Evolutionary conservation across 1,140 invertebrate genomes (phyloP).

Genomic region (Panonychus citri): DNA sequence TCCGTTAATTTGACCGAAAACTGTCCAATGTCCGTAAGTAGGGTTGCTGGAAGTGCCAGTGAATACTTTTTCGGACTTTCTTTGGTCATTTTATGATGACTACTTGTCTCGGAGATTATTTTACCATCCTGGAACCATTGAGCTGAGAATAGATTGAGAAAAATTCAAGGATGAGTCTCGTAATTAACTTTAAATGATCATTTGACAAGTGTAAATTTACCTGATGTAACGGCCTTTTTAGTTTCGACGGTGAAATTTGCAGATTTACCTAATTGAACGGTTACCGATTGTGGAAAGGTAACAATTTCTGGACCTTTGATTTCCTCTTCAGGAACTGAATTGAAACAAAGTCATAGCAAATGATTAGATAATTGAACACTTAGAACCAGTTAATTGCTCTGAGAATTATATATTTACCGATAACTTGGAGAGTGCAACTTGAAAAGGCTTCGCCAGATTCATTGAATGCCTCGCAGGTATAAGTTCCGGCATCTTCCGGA

Average conservation of each 20-base stretch:
- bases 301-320: slow-evolving; percentile 54
- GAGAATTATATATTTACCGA: neutral
- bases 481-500: slow-evolving; percentile 61
- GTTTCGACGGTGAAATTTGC: slow-evolving; percentile 54
- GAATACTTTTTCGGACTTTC: slow-evolving; percentile 50
- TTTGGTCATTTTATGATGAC: slow-evolving; percentile 47
- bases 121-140: slow-evolving; percentile 78
- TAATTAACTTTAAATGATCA: neutral
- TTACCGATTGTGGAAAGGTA: slow-evolving; percentile 68
- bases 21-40: slow-evolving; percentile 58
- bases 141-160: slow-evolving; percentile 18
- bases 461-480: slow-evolving; percentile 80
- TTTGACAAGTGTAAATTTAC: slow-evolving; percentile 21
- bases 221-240: slow-evolving; percentile 39
- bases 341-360: neutral
- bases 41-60: slow-evolving; percentile 43
- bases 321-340: slow-evolving; percentile 55
- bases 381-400: neutral
- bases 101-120: slow-evolving; percentile 45
- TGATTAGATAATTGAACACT: too few relatives aligned
- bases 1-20: slow-evolving; percentile 65
- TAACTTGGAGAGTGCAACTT: slow-evolving; percentile 64
- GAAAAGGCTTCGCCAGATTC: slow-evolving; percentile 56
- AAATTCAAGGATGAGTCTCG: neutral
- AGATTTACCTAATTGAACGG: slow-evolving; percentile 51